Evolutionary conservation across 1,140 invertebrate species (phyloP).

Genomic region (Palaemon carinicauda): DNA sequence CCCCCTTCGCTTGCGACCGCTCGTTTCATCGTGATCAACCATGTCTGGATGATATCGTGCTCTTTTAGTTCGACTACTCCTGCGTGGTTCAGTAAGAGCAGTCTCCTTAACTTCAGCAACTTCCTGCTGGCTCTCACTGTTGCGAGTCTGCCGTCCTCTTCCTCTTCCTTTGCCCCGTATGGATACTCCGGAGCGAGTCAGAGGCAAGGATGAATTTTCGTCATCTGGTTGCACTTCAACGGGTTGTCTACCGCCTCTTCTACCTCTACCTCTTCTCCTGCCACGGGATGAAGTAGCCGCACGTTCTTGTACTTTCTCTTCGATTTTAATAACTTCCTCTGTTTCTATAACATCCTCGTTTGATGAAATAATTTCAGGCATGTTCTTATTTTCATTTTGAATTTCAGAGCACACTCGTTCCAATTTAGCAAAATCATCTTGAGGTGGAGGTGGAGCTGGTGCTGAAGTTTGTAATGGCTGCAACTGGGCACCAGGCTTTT

Average conservation of each 20-base stretch:
- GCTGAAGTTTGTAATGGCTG: not conserved
- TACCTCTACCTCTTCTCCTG: conserved; percentile 33
- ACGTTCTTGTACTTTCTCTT: conserved; percentile 20
- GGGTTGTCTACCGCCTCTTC: conserved; percentile 15
- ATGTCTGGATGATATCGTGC: conserved; percentile 45
- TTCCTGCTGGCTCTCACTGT: conserved; percentile 42
- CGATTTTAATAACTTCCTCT: conserved; percentile 7
- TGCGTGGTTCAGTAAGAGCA: conserved; percentile 25
- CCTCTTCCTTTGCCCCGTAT: conserved; percentile 28
- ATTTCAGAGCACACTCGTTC: conserved; percentile 49
- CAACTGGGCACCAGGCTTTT: not conserved
- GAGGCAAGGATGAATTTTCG: not conserved
- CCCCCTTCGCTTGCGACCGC: conserved; percentile 25
- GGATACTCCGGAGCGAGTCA: conserved; percentile 17
- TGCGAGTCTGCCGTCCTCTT: conserved; percentile 25
- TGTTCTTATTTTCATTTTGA: conserved; percentile 38
- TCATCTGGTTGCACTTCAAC: not conserved
- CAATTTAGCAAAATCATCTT: conserved; percentile 42
- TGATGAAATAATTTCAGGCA: not conserved
- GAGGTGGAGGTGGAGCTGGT: conserved; percentile 16
- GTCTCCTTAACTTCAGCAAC: conserved; percentile 18
- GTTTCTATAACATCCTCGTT: not conserved
- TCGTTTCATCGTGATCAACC: conserved; percentile 52
- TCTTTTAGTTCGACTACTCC: conserved; percentile 38
- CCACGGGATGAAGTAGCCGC: not conserved